A percentile compares a stretch with the other conserved stretches of the same genome.
Evolutionary conservation across 2,113 vertebrate species (phyloP).

Genomic region (Pogona vitticeps): DNA sequence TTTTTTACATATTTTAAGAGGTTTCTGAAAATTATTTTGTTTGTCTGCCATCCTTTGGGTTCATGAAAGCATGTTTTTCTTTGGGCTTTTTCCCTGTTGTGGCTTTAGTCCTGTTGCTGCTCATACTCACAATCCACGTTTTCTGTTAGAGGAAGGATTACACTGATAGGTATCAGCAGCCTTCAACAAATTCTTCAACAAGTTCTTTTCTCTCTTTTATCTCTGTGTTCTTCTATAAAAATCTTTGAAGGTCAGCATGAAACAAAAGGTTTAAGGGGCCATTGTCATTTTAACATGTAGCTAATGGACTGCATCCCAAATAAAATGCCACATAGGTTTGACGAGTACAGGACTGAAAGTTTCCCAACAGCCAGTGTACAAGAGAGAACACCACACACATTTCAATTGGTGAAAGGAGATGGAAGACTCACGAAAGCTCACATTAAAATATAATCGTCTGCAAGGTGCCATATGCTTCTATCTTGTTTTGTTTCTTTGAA

Average conservation of each 20-base stretch:
- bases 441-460: too few species aligned
- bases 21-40: not conserved
- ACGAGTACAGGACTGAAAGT: not conserved
- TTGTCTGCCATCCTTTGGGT: not conserved
- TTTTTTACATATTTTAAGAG: not conserved
- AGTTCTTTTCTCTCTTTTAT: not conserved
- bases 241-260: slow-evolving; percentile 50
- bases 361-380: not conserved
- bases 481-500: too few species aligned
- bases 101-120: not conserved
- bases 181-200: slow-evolving; percentile 25
- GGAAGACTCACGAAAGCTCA: too few species aligned
- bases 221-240: slow-evolving; percentile 40
- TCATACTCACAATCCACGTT: not conserved
- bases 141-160: not conserved
- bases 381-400: not conserved
- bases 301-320: slow-evolving; percentile 37
- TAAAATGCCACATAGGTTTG: slow-evolving; percentile 7
- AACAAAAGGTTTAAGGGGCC: slow-evolving; percentile 37
- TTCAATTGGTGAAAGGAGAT: slow-evolving; percentile 29
- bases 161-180: slow-evolving; percentile 20
- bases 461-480: too few species aligned
- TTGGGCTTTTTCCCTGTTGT: not conserved
- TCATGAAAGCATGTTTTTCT: not conserved
- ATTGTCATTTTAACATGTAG: slow-evolving; percentile 11